Evolutionary conservation across 2,797 vertebrate genomes (phyloP).

Genomic region (Ptychobarbus kaznakovi): DNA sequence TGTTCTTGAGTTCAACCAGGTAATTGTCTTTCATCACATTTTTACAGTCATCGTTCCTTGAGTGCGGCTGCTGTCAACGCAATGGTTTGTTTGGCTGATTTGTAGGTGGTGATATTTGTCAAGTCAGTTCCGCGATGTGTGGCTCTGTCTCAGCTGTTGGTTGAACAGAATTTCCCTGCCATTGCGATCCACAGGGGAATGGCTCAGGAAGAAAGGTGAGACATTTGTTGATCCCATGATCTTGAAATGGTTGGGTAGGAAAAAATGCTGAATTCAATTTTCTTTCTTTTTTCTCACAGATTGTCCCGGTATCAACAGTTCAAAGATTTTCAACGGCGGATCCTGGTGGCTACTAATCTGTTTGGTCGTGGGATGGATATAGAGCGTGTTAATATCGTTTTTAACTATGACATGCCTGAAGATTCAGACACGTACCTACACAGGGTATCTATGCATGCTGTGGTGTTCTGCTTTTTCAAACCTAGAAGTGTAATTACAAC

Average conservation of each 20-base stretch:
- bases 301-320: slow-evolving; percentile 90
- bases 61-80: not conserved
- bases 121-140: slow-evolving; percentile 88
- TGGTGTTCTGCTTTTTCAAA: not conserved
- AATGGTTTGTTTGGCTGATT: not conserved
- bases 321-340: slow-evolving; percentile 89
- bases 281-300: slow-evolving; percentile 63
- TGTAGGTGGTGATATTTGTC: slow-evolving; percentile 87
- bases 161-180: slow-evolving; percentile 90
- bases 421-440: slow-evolving; percentile 82
- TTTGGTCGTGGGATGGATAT: slow-evolving; percentile 92
- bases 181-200: slow-evolving; percentile 88
- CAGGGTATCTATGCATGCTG: slow-evolving; percentile 65
- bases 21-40: slow-evolving; percentile 56
- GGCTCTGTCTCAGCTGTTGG: slow-evolving; percentile 86
- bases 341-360: slow-evolving; percentile 89
- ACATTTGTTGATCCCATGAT: not conserved
- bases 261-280: not conserved
- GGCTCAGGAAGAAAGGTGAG: slow-evolving; percentile 86
- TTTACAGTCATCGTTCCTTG: not conserved
- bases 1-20: slow-evolving; percentile 92
- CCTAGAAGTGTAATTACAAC: not conserved
- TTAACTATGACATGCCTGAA: slow-evolving; percentile 87
- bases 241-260: not conserved
- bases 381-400: slow-evolving; percentile 89